phyloP scores from a whole-genome alignment of 2,888 invertebrate species.

The Cataglyphis albicans region DNA sequence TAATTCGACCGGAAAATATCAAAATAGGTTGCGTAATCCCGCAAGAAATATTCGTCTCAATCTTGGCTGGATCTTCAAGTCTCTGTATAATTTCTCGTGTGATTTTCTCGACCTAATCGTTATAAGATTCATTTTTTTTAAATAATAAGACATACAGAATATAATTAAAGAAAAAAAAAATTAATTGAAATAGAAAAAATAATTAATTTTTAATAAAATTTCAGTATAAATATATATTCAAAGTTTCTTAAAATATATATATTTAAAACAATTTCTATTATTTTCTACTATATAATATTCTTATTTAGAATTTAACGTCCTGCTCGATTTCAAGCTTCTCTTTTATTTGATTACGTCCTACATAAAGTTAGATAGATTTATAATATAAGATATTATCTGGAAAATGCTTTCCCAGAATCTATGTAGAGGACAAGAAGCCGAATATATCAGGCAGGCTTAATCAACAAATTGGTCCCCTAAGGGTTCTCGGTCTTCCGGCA shows the following conservation, averaged over 20 bases:
- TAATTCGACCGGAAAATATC: conserved; percentile 76
- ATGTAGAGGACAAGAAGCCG: conserved; percentile 54
- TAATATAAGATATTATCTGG: background rate
- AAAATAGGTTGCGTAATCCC: conserved; percentile 69
- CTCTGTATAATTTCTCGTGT: background rate
- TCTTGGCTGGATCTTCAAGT: conserved; percentile 52
- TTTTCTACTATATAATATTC: background rate
- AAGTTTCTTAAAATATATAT: background rate
- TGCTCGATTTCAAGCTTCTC: background rate
- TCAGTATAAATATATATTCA: background rate
- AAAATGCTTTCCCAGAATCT: conserved; percentile 18
- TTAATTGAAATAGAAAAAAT: background rate
- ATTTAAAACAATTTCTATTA: background rate
- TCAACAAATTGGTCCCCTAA: conserved; percentile 82
- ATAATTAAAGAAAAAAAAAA: background rate
- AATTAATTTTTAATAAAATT: background rate
- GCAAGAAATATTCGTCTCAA: conserved; percentile 62
- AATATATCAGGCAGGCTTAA: conserved; percentile 79
- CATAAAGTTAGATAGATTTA: conserved; percentile 48
- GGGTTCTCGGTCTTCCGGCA: conserved; percentile 72
- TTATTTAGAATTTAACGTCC: background rate
- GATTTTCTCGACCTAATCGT: background rate
- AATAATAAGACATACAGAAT: background rate
- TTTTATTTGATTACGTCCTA: background rate
- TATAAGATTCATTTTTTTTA: background rate